Conservation (phyloP, 1,140 invertebrate species). For the Bombyx mori region DNA sequence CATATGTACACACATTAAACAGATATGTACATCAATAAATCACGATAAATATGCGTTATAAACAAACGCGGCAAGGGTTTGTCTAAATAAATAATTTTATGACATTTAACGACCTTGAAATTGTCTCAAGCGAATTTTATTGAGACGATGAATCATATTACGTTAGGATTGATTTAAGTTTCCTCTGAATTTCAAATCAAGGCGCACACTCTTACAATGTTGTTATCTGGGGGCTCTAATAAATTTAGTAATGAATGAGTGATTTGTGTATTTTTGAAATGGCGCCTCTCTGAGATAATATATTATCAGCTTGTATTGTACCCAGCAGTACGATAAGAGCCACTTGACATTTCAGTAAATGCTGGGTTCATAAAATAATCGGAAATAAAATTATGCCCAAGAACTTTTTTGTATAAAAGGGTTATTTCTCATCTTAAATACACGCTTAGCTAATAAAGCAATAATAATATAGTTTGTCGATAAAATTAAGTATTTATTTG, state of each 20-base stretch:
- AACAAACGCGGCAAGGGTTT: constrained; percentile 48
- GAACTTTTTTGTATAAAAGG: no score
- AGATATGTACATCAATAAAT: constrained; percentile 61
- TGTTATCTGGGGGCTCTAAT: constrained; percentile 28
- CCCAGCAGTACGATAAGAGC: no score
- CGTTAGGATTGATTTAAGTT: constrained; percentile 41
- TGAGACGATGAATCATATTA: constrained; percentile 41
- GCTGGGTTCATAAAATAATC: no score
- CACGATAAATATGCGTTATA: constrained; percentile 56
- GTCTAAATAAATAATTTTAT: constrained; percentile 52
- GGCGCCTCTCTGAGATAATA: no score
- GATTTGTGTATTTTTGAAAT: constrained; percentile 14
- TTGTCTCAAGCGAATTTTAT: constrained; percentile 55
- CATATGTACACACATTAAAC: constrained; percentile 63
- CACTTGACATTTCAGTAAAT: no score
- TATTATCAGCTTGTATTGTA: no score
- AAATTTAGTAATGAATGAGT: constrained; percentile 21
- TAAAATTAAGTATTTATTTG: no score
- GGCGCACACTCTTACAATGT: constrained; percentile 36
- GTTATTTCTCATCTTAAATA: no score
- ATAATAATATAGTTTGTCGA: no score
- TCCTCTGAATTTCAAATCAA: constrained; percentile 25
- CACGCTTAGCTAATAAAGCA: no score
- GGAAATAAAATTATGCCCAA: no score
- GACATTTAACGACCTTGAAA: constrained; percentile 50